Percentiles rank a stretch among this genome's conserved stretches.
Conservation (phyloP, 2,888 invertebrate species). For the Argyra leucocephala region DNA sequence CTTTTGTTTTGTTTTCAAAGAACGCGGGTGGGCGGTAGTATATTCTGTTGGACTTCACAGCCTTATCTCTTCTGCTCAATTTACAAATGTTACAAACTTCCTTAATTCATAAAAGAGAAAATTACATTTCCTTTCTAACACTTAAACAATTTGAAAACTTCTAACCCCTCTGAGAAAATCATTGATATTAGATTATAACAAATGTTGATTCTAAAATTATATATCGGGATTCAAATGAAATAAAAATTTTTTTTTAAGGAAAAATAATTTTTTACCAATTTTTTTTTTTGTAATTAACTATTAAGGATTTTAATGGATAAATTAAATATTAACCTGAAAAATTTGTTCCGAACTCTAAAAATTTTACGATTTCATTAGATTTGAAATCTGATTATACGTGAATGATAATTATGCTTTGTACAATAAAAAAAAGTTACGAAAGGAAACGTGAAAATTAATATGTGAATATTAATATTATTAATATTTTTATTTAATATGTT, state of each 20-base stretch:
- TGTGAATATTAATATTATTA: too few relatives aligned
- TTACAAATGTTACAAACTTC: too few relatives aligned
- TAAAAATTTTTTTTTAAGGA: background rate
- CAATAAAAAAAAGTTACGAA: too few relatives aligned
- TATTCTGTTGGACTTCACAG: background rate
- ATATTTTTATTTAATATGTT: too few relatives aligned
- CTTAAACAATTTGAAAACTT: too few relatives aligned
- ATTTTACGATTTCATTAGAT: background rate
- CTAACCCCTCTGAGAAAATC: background rate
- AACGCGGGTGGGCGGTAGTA: too few relatives aligned
- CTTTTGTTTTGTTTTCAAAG: background rate
- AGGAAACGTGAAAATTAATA: too few relatives aligned
- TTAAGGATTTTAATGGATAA: background rate
- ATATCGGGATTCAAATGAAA: background rate
- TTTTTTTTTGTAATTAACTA: conserved; percentile 1
- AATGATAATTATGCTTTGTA: too few relatives aligned
- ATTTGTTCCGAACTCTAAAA: background rate
- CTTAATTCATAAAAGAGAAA: too few relatives aligned
- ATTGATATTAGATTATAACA: background rate
- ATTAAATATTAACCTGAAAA: background rate
- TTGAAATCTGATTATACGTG: conserved; percentile 1
- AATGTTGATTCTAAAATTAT: too few relatives aligned
- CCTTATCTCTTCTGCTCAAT: background rate
- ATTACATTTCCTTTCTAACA: too few relatives aligned
- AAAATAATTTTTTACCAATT: background rate